Percentiles rank a stretch among this genome's conserved stretches.
Evolutionary conservation across 1,140 invertebrate species (phyloP).

Genomic region (Danaus plexippus): DNA sequence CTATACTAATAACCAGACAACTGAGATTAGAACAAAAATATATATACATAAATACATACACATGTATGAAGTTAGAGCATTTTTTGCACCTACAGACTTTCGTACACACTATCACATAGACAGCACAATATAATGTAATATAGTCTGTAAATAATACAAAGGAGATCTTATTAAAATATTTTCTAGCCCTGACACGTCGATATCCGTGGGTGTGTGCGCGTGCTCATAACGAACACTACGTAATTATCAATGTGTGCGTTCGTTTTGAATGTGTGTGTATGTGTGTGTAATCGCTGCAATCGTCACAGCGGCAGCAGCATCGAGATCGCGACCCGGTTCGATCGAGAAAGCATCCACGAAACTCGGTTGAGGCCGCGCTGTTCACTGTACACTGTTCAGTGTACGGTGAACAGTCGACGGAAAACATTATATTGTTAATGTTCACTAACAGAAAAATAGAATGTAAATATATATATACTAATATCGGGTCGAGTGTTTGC

Average conservation of each 20-base stretch:
- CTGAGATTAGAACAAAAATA: slow-evolving; percentile 7
- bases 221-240: slow-evolving; percentile 13
- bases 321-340: slow-evolving; percentile 69
- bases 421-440: slow-evolving; percentile 3
- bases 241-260: not conserved
- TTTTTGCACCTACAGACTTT: too few relatives aligned
- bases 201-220: slow-evolving; percentile 32
- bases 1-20: slow-evolving; percentile 14
- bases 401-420: slow-evolving; percentile 39
- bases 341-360: slow-evolving; percentile 71
- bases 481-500: too few relatives aligned
- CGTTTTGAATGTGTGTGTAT: slow-evolving; percentile 28
- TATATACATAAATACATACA: too few relatives aligned
- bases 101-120: too few relatives aligned
- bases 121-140: too few relatives aligned
- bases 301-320: slow-evolving; percentile 45
- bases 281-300: slow-evolving; percentile 40
- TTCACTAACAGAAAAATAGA: too few relatives aligned
- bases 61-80: too few relatives aligned
- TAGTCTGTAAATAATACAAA: too few relatives aligned
- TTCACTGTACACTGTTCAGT: slow-evolving; percentile 26
- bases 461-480: too few relatives aligned
- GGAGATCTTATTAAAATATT: slow-evolving; percentile 35
- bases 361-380: slow-evolving; percentile 68
- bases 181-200: slow-evolving; percentile 48